phyloP scores from a whole-genome alignment of 2,888 invertebrate species.

The Iselma pallidipennis region DNA sequence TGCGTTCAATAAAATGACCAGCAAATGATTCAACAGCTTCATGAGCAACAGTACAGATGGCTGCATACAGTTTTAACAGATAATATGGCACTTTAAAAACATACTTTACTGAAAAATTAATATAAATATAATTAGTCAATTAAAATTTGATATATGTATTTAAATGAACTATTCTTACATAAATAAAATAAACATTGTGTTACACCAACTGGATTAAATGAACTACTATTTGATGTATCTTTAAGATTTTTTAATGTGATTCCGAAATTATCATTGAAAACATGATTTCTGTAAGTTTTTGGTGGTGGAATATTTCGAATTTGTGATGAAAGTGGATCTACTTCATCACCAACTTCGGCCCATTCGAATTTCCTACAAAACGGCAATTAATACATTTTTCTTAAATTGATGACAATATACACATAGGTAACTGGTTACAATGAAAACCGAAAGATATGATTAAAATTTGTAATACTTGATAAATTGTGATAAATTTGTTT shows the following conservation, averaged over 20 bases:
- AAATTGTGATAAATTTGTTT: too few species aligned
- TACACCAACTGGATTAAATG: constrained; percentile 50
- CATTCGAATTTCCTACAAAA: constrained; percentile 53
- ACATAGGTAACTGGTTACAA: too few species aligned
- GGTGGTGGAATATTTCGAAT: constrained; percentile 31
- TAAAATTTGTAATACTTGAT: too few species aligned
- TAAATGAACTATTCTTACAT: constrained; percentile 51
- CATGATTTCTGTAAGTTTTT: constrained; percentile 50
- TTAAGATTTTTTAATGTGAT: constrained; percentile 42
- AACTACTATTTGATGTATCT: constrained; percentile 40
- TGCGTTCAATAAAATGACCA: constrained; percentile 52
- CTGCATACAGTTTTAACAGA: constrained; percentile 58
- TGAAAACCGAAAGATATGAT: too few species aligned
- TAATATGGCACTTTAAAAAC: constrained; percentile 59
- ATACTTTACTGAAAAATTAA: constrained; percentile 59
- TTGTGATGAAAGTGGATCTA: constrained; percentile 27
- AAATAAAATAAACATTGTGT: constrained; percentile 56
- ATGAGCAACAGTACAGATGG: constrained; percentile 56
- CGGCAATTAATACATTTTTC: background rate
- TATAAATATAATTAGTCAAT: constrained; percentile 7
- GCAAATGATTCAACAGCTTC: constrained; percentile 56
- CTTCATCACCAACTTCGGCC: constrained; percentile 54
- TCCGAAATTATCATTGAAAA: constrained; percentile 57
- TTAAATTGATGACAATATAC: too few species aligned
- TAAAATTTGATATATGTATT: background rate